Evolutionary conservation across 2,888 invertebrate genomes (phyloP).

Genomic region (Dione juno): DNA sequence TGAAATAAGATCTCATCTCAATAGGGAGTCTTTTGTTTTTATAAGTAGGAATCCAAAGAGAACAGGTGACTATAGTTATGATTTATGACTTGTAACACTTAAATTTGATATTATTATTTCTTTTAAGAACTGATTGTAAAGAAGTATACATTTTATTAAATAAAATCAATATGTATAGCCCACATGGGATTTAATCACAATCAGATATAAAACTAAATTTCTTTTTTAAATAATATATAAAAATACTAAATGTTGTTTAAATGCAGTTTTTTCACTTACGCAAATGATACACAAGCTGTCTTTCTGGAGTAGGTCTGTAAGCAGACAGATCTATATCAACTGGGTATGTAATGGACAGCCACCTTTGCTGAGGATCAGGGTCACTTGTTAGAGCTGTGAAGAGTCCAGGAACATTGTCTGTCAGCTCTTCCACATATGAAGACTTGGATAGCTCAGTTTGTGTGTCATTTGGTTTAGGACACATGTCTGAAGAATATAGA

Average conservation of each 20-base stretch:
- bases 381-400: slow-evolving; percentile 92
- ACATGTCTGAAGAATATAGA: slow-evolving; percentile 90
- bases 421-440: slow-evolving; percentile 93
- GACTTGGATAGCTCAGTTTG: slow-evolving; percentile 88
- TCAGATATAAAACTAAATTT: too few relatives aligned
- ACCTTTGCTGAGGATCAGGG: slow-evolving; percentile 89
- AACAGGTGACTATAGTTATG: slow-evolving; percentile 2
- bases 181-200: too few relatives aligned
- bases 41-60: slow-evolving; percentile 19
- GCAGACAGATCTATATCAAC: slow-evolving; percentile 88
- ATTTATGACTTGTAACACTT: neutral
- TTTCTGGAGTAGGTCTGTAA: slow-evolving; percentile 86
- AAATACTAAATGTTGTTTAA: too few relatives aligned
- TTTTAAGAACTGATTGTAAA: too few relatives aligned
- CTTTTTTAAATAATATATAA: too few relatives aligned
- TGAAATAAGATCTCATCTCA: slow-evolving; percentile 46
- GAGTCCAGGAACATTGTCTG: slow-evolving; percentile 91
- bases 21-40: slow-evolving; percentile 51
- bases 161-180: too few relatives aligned
- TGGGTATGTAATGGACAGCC: slow-evolving; percentile 93
- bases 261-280: too few relatives aligned
- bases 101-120: neutral
- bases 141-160: too few relatives aligned
- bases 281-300: slow-evolving; percentile 87
- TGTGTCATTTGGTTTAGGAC: slow-evolving; percentile 92